Base-by-base conservation (phyloP, 2,888 invertebrate genomes). In the Platycheirus albimanus region DNA sequence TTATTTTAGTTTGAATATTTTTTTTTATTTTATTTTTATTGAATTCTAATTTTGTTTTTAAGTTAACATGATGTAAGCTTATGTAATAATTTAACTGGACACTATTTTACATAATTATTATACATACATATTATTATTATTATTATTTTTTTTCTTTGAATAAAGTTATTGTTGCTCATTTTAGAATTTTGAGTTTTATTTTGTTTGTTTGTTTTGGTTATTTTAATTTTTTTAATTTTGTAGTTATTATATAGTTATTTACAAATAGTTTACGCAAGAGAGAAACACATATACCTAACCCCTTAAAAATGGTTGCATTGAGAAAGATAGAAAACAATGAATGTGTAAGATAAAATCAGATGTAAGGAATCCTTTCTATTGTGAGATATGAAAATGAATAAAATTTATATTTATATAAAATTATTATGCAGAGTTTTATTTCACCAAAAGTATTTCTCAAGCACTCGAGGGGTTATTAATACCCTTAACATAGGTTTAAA, bases 381-480 rank as follows among this genome's bases (percentile, higher is more conserved):
- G 80, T 66, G 61, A 58, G 61, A 70, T 33, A 49, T 63, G 52
- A 77, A 81, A 66, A 41, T 61, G 3, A 81, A 81, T 81, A 77
- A 81, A 81, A 54, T 77, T 67, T 81, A 81, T 81, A 81, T 81
- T 81, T 81, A 63, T 81, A 81, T 43, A 77, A 81, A 77, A 54
- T 5, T 36, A 7, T 8, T 33, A 8, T n/a, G 30, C 24, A 24
- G 3, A 24, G 3, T 24, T 24, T 24, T 24, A n/a, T n/a, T n/a
- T n/a, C n/a, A n/a, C n/a, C n/a, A n/a, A n/a, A n/a, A n/a, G n/a
- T n/a, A n/a, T n/a, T n/a, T n/a, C n/a, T n/a, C n/a, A n/a, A n/a
- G n/a, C n/a, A n/a, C n/a, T n/a, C n/a, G n/a, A n/a, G n/a, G n/a
- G n/a, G n/a, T n/a, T n/a, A n/a, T n/a, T n/a, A n/a, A n/a, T n/a